A percentile compares a stretch with the other conserved stretches of the same genome.
Evolutionary conservation across 2,888 invertebrate genomes (phyloP).

Genomic region (Pyrrhosoma nymphula): DNA sequence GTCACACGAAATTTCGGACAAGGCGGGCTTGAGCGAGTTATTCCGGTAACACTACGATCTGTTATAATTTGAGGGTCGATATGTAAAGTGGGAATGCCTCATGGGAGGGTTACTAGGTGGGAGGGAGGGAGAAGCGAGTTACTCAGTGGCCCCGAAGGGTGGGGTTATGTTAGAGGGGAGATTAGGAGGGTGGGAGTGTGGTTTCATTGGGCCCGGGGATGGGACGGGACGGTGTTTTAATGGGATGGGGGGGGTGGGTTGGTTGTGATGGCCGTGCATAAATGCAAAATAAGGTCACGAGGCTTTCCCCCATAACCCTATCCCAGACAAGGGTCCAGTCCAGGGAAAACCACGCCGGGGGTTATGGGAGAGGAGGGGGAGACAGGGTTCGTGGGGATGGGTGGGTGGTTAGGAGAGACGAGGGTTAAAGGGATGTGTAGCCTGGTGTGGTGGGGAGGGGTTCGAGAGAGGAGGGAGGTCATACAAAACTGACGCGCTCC

Average conservation of each 20-base stretch:
- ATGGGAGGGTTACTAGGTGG: background rate
- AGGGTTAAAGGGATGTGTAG: background rate
- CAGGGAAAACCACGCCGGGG: background rate
- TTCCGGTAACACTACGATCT: background rate
- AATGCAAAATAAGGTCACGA: conserved; percentile 67
- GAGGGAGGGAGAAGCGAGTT: background rate
- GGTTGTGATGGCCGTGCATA: background rate
- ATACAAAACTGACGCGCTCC: conserved; percentile 56
- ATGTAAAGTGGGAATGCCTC: background rate
- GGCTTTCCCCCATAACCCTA: background rate
- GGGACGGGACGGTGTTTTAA: background rate
- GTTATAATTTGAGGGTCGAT: conserved; percentile 5
- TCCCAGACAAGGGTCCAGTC: conserved; percentile 41
- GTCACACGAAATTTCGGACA: background rate
- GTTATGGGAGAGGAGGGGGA: background rate
- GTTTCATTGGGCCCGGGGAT: background rate
- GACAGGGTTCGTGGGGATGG: background rate
- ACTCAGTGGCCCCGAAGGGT: too few relatives aligned
- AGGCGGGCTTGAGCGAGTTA: background rate
- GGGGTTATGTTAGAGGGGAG: too few relatives aligned
- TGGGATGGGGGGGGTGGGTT: background rate
- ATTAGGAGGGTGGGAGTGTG: too few relatives aligned
- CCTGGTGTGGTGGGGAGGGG: background rate
- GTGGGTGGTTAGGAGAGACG: background rate
- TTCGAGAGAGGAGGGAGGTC: background rate